Conservation (phyloP, 2,797 vertebrate species). For the Malurus leucopterus region DNA sequence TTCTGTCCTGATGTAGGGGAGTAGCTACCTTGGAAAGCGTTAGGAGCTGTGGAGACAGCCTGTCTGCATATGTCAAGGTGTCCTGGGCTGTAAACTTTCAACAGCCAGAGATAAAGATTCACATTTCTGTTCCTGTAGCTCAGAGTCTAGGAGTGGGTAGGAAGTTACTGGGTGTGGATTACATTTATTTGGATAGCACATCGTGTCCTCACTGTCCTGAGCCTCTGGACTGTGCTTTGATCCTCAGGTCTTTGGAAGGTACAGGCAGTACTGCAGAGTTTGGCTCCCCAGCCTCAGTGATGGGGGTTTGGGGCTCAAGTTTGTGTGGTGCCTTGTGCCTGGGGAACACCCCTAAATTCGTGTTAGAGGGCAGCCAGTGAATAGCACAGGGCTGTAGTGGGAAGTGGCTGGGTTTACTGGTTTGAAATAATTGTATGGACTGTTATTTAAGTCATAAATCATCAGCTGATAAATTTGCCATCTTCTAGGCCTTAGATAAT, state of each 20-base stretch:
- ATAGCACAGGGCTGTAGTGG: neutral
- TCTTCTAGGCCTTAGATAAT: slow-evolving; percentile 1
- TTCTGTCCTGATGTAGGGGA: neutral
- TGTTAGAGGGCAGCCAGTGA: fast-evolving
- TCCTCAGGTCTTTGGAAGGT: neutral
- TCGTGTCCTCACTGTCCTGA: neutral
- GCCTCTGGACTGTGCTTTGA: slow-evolving; percentile 8
- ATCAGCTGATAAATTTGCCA: neutral
- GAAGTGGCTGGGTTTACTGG: neutral
- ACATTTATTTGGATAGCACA: neutral
- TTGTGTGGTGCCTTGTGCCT: neutral
- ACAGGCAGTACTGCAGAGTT: fast-evolving
- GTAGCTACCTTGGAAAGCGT: neutral
- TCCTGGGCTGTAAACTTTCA: neutral
- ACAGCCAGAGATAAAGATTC: neutral
- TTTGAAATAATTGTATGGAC: neutral
- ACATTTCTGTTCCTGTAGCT: neutral
- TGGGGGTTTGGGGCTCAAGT: neutral
- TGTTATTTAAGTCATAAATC: neutral
- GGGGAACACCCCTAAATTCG: fast-evolving
- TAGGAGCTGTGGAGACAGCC: neutral
- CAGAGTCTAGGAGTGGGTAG: neutral
- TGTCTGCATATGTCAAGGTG: neutral
- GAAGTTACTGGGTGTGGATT: neutral
- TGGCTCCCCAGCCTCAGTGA: neutral